Evolutionary conservation across 2,797 vertebrate genomes (phyloP).

Genomic region (Acropternis orthonyx): DNA sequence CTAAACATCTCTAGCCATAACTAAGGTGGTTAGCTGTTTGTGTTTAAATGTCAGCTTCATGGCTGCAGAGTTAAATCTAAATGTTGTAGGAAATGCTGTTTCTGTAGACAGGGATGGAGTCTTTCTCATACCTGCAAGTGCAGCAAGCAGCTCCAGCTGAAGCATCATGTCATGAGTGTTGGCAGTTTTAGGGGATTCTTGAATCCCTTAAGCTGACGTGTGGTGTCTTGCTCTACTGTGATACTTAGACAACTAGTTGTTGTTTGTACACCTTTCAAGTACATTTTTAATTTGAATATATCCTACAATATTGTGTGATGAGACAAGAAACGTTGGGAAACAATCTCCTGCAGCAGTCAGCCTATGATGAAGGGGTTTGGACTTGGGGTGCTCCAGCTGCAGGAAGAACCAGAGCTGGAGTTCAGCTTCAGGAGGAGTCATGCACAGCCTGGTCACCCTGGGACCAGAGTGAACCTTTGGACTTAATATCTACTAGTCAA

Average conservation of each 20-base stretch:
- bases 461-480: not conserved
- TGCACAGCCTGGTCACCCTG: not conserved
- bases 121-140: not conserved
- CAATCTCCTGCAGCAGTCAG: not conserved
- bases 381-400: not conserved
- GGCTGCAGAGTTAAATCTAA: not conserved
- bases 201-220: not conserved
- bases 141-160: not conserved
- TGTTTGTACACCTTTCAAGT: not conserved
- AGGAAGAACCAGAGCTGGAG: not conserved
- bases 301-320: not conserved
- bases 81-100: not conserved
- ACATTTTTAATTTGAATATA: not conserved
- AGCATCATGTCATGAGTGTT: not conserved
- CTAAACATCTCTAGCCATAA: not conserved
- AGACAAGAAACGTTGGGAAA: not conserved
- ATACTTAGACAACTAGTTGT: not conserved
- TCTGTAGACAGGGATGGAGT: not conserved
- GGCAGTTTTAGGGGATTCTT: not conserved
- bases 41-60: not conserved
- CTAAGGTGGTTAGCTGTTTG: not conserved
- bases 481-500: not conserved
- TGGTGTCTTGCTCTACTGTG: not conserved
- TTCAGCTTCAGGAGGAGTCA: not conserved
- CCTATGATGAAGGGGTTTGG: not conserved